Base-by-base conservation (phyloP, 2,797 vertebrate species). In the Acomys russatus region DNA sequence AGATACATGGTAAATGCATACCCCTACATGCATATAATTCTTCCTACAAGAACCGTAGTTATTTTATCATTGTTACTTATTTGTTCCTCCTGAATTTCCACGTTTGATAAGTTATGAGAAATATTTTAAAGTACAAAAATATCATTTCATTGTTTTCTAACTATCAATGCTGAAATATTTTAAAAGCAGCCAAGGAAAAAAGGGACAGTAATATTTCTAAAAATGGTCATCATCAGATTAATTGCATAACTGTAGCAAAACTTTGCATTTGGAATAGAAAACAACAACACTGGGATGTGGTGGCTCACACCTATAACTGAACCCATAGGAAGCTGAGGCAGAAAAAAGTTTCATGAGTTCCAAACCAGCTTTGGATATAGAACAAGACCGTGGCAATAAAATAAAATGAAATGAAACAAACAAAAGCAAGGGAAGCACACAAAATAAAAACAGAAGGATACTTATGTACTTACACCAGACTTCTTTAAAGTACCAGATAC, bases 401-500 rank as follows among this genome's bases (percentile, higher is more conserved):
- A 35, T 22, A 44, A 74, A 44, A 28, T 23, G 44, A 38, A 49
- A 25, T 14, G 11, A 74, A 25, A 44, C 56, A 56, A 56, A 56
- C 56, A 76, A 49, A 76, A 44, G 9, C 1, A 74, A 9, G 23
- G 44, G 9, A 74, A 23, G n/a, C n/a, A n/a, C n/a, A n/a, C n/a
- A n/a, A 20, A 63, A 6, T 4, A 22, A 74, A 9, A 74, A 74
- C 49, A 94, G 79, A 93, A 68, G 96, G 91, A 79, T 95, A 95
- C 94, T 95, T 96, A 95, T 44, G 73, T 94, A 96, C 93, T 95
- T 96, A 94, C 44, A 68, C 84, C 33, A 89, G 92, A 95, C 10
- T 87, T 73, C 14, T 95, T 97, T 66, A 59, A 88, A 90, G 64
- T 76, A 79, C 22, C n/a, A 68, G 79, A 93, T 92, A 83, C 85